Conservation (phyloP, 2,888 invertebrate species). For the Erebia palarica region DNA sequence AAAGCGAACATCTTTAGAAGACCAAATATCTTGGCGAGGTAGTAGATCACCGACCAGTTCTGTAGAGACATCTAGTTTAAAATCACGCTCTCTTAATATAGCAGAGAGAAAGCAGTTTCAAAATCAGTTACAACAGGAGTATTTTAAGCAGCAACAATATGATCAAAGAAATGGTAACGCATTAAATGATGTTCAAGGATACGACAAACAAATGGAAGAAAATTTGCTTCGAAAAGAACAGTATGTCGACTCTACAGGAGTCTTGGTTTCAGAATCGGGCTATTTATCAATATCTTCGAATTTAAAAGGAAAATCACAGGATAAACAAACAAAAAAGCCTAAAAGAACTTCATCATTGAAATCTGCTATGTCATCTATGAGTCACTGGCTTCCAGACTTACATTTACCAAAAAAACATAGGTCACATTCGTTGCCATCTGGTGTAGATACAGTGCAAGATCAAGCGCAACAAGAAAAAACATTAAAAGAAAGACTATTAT, state of each 20-base stretch:
- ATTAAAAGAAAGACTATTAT: conserved; percentile 73
- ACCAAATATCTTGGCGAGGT: conserved; percentile 83
- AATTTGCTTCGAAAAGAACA: conserved; percentile 69
- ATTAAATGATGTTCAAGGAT: conserved; percentile 64
- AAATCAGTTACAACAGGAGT: conserved; percentile 80
- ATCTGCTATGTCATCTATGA: conserved; percentile 91
- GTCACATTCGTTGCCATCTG: conserved; percentile 91
- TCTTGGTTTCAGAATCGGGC: conserved; percentile 90
- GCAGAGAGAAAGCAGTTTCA: conserved; percentile 80
- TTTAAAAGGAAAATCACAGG: conserved; percentile 77
- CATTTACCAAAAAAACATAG: conserved; percentile 90
- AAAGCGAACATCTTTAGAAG: conserved; percentile 82
- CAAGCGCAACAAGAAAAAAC: conserved; percentile 74
- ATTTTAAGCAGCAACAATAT: conserved; percentile 79
- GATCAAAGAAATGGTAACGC: conserved; percentile 77
- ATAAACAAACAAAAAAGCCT: conserved; percentile 85
- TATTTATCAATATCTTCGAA: conserved; percentile 89
- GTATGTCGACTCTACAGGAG: conserved; percentile 68
- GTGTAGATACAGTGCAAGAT: conserved; percentile 81
- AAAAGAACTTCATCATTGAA: conserved; percentile 88
- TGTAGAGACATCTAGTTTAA: conserved; percentile 79
- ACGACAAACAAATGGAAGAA: conserved; percentile 66
- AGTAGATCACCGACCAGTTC: conserved; percentile 85
- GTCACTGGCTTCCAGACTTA: conserved; percentile 90
- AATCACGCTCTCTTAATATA: conserved; percentile 83